Conservation (phyloP, 2,113 vertebrate species). For the Notothenia coriiceps region DNA sequence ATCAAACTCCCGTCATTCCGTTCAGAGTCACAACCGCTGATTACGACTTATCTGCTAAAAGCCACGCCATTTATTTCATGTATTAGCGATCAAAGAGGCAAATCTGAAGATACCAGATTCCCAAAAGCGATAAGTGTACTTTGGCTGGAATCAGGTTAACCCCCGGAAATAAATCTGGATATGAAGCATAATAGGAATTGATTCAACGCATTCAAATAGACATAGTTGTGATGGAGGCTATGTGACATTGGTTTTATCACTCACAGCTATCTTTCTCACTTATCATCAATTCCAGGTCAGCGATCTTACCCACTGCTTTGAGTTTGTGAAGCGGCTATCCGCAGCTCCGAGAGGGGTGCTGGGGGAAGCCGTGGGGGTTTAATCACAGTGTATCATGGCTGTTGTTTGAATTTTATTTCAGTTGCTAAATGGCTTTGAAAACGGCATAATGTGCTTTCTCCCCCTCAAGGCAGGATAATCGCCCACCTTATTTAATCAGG, state of each 20-base stretch:
- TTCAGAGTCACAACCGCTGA: constrained; percentile 15
- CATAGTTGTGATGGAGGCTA: constrained; percentile 67
- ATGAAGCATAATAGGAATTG: constrained; percentile 51
- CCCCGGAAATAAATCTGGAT: constrained; percentile 40
- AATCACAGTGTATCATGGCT: constrained; percentile 83
- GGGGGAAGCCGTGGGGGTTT: constrained; percentile 64
- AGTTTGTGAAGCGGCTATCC: constrained; percentile 53
- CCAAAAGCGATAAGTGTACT: constrained; percentile 20
- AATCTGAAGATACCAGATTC: constrained; percentile 56
- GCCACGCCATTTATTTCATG: constrained; percentile 20
- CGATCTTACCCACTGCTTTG: constrained; percentile 63
- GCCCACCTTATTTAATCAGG: constrained; percentile 83
- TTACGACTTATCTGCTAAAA: neutral
- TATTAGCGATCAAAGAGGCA: constrained; percentile 43
- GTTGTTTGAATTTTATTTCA: constrained; percentile 79
- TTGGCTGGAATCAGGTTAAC: constrained; percentile 51
- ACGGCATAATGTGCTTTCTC: constrained; percentile 81
- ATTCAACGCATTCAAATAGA: constrained; percentile 55
- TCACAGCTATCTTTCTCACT: constrained; percentile 75
- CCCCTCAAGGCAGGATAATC: constrained; percentile 80
- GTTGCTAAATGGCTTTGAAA: constrained; percentile 85
- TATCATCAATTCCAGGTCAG: constrained; percentile 82
- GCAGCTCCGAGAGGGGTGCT: constrained; percentile 50
- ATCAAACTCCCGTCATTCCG: constrained; percentile 42
- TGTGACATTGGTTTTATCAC: constrained; percentile 75